These are phyloP conservation scores for Drosophila ohnishii DNA, from an alignment of 1,140 invertebrate species.

Conservation along the genomic window DNA sequence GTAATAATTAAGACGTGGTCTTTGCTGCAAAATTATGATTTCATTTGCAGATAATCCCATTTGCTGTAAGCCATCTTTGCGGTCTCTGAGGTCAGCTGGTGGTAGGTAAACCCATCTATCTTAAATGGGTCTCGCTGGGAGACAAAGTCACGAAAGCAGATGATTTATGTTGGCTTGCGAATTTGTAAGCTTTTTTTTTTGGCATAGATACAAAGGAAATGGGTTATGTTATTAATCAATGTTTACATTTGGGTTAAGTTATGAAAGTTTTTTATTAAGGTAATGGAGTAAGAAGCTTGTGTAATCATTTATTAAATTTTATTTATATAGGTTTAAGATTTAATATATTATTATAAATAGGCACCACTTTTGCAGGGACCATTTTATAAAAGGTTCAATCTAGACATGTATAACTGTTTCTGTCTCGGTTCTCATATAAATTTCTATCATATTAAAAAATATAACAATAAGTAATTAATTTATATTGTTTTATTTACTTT, in stretches of 20 bases:
- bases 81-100: constrained; percentile 31
- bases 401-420: not conserved
- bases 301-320: constrained; percentile 7
- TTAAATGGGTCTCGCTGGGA: constrained; percentile 34
- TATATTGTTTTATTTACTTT: too few relatives aligned
- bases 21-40: constrained; percentile 46
- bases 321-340: not conserved
- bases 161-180: constrained; percentile 43
- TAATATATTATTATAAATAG: not conserved
- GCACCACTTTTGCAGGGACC: too few relatives aligned
- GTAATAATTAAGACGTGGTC: constrained; percentile 68
- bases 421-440: not conserved
- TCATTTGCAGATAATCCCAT: constrained; percentile 57
- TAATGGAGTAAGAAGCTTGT: not conserved
- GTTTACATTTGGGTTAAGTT: constrained; percentile 29
- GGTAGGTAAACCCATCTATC: constrained; percentile 25
- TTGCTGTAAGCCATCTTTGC: constrained; percentile 32
- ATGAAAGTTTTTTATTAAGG: constrained; percentile 15
- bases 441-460: not conserved
- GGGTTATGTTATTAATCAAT: constrained; percentile 37
- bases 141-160: constrained; percentile 39
- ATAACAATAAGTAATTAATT: too few relatives aligned
- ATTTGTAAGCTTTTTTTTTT: constrained; percentile 12
- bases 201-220: constrained; percentile 18
- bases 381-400: not conserved